phyloP scores from a whole-genome alignment of 2,797 vertebrate genomes.

The Acanthis flammea region DNA sequence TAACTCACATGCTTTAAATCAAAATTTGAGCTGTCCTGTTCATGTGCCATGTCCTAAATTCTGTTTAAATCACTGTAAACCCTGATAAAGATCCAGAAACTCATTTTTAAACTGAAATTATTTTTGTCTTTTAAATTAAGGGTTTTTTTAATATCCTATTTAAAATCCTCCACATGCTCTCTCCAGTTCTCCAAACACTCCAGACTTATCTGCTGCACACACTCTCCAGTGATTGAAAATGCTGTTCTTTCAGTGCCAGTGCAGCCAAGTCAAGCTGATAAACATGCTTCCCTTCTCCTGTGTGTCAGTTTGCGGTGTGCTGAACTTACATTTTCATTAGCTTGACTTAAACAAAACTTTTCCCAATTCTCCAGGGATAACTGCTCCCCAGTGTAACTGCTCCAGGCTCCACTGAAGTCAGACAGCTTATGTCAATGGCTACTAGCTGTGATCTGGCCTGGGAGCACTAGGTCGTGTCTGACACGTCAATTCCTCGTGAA shows the following conservation, averaged over 20 bases:
- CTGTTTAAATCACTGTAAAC: not conserved
- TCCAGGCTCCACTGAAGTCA: not conserved
- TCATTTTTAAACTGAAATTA: not conserved
- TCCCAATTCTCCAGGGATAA: not conserved
- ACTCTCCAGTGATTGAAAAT: not conserved
- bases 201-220: conserved; percentile 19
- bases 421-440: not conserved
- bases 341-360: conserved; percentile 30
- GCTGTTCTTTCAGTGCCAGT: not conserved
- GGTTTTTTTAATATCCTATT: not conserved
- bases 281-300: not conserved
- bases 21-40: not conserved
- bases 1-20: not conserved
- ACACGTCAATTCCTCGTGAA: not conserved
- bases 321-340: conserved; percentile 37
- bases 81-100: not conserved
- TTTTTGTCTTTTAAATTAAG: not conserved
- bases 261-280: conserved; percentile 33
- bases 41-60: not conserved
- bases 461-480: not conserved
- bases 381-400: not conserved
- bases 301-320: not conserved
- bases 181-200: not conserved
- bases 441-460: not conserved
- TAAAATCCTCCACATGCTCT: not conserved